phyloP scores from a whole-genome alignment of 2,888 invertebrate species.

The Ceramica pisi region DNA sequence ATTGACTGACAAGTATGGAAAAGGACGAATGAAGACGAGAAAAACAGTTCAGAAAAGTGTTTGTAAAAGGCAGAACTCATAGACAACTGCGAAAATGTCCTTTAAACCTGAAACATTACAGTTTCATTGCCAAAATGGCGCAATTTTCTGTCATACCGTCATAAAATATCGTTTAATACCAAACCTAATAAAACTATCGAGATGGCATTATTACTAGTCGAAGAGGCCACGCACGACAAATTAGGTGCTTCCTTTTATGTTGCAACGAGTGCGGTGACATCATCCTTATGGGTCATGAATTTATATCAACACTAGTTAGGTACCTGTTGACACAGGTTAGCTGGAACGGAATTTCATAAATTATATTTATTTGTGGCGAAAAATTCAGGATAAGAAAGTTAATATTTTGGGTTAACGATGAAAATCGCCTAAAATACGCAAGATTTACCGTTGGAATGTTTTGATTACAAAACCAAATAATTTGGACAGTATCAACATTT shows the following conservation, averaged over 20 bases:
- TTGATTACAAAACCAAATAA: slow-evolving; percentile 35
- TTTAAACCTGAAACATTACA: neutral
- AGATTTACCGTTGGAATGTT: slow-evolving; percentile 30
- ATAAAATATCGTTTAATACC: slow-evolving; percentile 21
- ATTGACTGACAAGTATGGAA: neutral
- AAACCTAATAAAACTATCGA: slow-evolving; percentile 42
- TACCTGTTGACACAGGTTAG: slow-evolving; percentile 32
- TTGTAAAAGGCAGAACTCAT: neutral
- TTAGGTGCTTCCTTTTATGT: slow-evolving; percentile 72
- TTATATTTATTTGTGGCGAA: neutral
- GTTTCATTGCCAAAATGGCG: neutral
- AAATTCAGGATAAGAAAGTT: neutral
- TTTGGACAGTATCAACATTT: slow-evolving; percentile 25
- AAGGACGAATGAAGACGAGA: slow-evolving; percentile 1
- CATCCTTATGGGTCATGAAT: slow-evolving; percentile 63
- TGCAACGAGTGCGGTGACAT: slow-evolving; percentile 67
- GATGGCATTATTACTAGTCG: slow-evolving; percentile 58
- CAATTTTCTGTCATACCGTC: slow-evolving; percentile 10
- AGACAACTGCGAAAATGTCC: neutral
- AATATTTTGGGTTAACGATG: slow-evolving; percentile 12
- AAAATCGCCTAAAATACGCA: slow-evolving; percentile 2
- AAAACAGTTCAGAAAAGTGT: neutral
- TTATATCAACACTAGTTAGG: slow-evolving; percentile 64
- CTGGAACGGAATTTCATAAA: slow-evolving; percentile 10
- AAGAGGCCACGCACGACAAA: slow-evolving; percentile 71